Percentiles rank a stretch among this genome's conserved stretches.
These are phyloP conservation scores for Therioaphis trifolii DNA, from an alignment of 2,888 invertebrate species.

Conservation along the genomic window DNA sequence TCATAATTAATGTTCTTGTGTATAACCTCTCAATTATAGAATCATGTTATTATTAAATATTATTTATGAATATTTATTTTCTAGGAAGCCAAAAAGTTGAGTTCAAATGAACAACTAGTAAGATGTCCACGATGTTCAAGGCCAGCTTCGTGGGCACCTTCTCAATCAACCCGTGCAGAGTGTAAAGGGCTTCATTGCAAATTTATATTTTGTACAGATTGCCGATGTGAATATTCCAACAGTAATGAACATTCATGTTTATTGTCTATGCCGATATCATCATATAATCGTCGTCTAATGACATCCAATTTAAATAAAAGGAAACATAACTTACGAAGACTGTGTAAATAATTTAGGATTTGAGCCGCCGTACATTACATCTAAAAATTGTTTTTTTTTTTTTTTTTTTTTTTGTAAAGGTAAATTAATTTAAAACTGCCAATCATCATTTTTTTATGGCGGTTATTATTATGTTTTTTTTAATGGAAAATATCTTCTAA, in stretches of 20 bases:
- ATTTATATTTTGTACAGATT: constrained; percentile 66
- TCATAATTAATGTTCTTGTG: too few species aligned
- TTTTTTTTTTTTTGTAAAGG: too few species aligned
- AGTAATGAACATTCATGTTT: constrained; percentile 60
- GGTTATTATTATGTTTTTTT: constrained; percentile 31
- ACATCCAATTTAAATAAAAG: constrained; percentile 38
- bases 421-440: too few species aligned
- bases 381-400: constrained; percentile 1
- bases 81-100: constrained; percentile 66
- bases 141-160: constrained; percentile 66
- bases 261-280: constrained; percentile 57
- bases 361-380: constrained; percentile 4
- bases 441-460: constrained; percentile 23
- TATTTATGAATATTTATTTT: constrained; percentile 22
- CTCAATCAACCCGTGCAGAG: constrained; percentile 60
- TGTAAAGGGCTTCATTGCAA: constrained; percentile 66
- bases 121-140: constrained; percentile 67
- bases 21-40: too few species aligned
- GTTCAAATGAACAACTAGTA: constrained; percentile 66
- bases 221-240: constrained; percentile 64
- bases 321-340: constrained; percentile 42
- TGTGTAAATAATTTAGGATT: constrained; percentile 38
- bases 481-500: neutral
- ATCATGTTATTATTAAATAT: too few species aligned
- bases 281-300: constrained; percentile 28